A percentile compares a stretch with the other conserved stretches of the same genome.
These are phyloP conservation scores for Sisor rabdophorus DNA, from an alignment of 2,113 vertebrate genomes.

Conservation along the genomic window DNA sequence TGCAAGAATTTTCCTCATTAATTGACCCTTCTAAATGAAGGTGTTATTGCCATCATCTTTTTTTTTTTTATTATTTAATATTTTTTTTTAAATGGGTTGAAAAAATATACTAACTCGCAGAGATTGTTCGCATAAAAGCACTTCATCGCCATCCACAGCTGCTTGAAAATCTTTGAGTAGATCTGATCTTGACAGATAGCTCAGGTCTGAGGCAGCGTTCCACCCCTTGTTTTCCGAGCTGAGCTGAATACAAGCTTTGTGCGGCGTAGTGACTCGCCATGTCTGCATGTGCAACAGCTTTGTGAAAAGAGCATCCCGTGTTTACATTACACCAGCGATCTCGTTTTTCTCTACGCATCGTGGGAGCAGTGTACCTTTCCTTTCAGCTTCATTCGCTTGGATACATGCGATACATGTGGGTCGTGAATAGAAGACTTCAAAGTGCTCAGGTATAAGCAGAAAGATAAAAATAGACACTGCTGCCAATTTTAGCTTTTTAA, in stretches of 20 bases:
- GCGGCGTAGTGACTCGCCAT: conserved; percentile 43
- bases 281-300: conserved; percentile 33
- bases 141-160: conserved; percentile 22
- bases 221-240: conserved; percentile 49
- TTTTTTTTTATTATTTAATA: too few species aligned
- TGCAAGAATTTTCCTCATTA: conserved; percentile 9
- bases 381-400: conserved; percentile 64
- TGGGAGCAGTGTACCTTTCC: conserved; percentile 52
- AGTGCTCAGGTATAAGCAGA: conserved; percentile 52
- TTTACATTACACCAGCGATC: conserved; percentile 64
- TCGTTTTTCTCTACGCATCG: conserved; percentile 60
- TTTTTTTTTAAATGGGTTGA: neutral
- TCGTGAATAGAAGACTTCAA: conserved; percentile 67
- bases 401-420: conserved; percentile 66
- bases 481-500: conserved; percentile 22
- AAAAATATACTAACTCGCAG: conserved; percentile 12
- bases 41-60: neutral
- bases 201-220: conserved; percentile 32
- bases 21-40: conserved; percentile 4
- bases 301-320: conserved; percentile 57
- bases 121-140: neutral
- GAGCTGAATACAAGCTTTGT: conserved; percentile 63
- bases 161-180: conserved; percentile 32
- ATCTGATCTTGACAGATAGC: conserved; percentile 41
- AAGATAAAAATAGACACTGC: conserved; percentile 48